Evolutionary conservation across 2,113 vertebrate species (phyloP).

Genomic region (Phycodurus eques): DNA sequence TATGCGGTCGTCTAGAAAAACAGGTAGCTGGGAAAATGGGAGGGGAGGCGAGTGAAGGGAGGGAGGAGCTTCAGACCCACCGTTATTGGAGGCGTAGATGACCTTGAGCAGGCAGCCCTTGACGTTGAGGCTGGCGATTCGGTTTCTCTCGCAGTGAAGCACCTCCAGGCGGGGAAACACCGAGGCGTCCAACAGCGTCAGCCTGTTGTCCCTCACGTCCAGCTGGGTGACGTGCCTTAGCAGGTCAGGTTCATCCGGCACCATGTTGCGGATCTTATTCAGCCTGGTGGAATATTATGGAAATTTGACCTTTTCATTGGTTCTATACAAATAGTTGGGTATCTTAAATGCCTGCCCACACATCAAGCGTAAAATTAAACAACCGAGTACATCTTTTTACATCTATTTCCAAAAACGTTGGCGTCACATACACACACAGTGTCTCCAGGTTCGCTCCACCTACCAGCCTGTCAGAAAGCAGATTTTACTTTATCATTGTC

Average conservation of each 20-base stretch:
- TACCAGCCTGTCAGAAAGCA: no score
- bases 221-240: slow-evolving; percentile 90
- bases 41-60: not conserved
- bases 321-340: not conserved
- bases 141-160: slow-evolving; percentile 93
- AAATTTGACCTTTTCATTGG: not conserved
- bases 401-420: no score
- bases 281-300: slow-evolving; percentile 70
- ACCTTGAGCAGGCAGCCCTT: slow-evolving; percentile 87
- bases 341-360: no score
- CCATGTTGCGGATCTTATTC: slow-evolving; percentile 81
- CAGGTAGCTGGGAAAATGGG: slow-evolving; percentile 32
- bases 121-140: slow-evolving; percentile 79
- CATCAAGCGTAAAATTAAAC: no score
- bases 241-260: slow-evolving; percentile 82
- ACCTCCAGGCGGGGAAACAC: slow-evolving; percentile 90
- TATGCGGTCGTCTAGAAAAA: slow-evolving; percentile 28
- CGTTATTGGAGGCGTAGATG: slow-evolving; percentile 85
- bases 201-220: slow-evolving; percentile 90
- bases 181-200: slow-evolving; percentile 83
- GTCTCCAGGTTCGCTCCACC: no score
- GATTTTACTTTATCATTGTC: no score
- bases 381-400: no score
- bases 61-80: slow-evolving; percentile 68
- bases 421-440: no score